Conservation (phyloP, 2,113 vertebrate species). For the Phalacrocorax aristotelis region DNA sequence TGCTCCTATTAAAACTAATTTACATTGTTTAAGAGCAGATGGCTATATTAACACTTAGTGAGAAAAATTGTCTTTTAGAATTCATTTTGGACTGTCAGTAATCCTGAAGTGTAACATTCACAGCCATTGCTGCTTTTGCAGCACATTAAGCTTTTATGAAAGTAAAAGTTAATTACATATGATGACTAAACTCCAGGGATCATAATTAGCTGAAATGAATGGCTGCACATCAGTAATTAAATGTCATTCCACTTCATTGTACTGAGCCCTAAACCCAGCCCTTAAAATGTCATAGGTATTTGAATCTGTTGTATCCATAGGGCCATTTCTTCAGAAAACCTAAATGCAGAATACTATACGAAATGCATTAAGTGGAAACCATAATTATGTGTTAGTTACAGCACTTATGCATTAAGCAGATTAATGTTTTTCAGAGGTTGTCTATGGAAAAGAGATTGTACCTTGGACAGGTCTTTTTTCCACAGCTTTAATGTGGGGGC, state of each 20-base stretch:
- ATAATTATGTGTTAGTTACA: neutral
- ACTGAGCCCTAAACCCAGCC: conserved; percentile 74
- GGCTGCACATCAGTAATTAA: conserved; percentile 92
- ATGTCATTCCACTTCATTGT: conserved; percentile 88
- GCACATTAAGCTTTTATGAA: conserved; percentile 90
- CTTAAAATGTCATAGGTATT: conserved; percentile 73
- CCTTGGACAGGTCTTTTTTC: neutral
- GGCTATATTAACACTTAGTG: conserved; percentile 38
- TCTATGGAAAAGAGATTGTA: neutral
- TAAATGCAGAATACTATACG: neutral
- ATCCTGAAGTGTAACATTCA: conserved; percentile 75
- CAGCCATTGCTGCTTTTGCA: conserved; percentile 57
- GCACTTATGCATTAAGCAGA: neutral
- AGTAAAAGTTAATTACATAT: conserved; percentile 93
- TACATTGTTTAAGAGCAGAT: conserved; percentile 62
- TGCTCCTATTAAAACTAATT: neutral
- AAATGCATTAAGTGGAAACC: neutral
- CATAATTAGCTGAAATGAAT: conserved; percentile 87
- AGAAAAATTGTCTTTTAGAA: conserved; percentile 67
- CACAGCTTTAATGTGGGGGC: neutral
- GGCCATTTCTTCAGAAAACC: conserved; percentile 6
- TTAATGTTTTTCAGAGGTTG: neutral
- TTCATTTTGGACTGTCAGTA: conserved; percentile 79
- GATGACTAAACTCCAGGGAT: conserved; percentile 90
- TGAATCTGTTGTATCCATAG: conserved; percentile 67